Percentiles rank a stretch among this genome's conserved stretches.
Evolutionary conservation across 2,113 vertebrate species (phyloP).

Genomic region (Meleagris gallopavo): DNA sequence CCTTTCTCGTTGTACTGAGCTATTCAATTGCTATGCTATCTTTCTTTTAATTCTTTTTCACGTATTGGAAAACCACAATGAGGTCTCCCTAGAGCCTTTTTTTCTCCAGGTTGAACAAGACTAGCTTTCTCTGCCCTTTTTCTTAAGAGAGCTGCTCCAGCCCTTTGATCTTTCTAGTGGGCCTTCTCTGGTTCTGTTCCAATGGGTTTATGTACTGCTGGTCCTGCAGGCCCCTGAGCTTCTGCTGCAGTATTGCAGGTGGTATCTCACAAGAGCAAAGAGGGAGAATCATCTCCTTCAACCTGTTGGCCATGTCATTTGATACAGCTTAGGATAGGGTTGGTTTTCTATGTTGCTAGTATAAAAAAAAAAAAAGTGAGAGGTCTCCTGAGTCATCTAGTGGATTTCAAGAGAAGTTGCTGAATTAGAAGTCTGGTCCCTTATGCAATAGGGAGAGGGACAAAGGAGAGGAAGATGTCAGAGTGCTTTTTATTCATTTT

Average conservation of each 20-base stretch:
- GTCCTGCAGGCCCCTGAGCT: not conserved
- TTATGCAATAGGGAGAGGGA: not conserved
- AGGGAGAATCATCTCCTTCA: not conserved
- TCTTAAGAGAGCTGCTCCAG: not conserved
- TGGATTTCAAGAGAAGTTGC: not conserved
- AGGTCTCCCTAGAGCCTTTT: not conserved
- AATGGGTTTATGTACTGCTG: not conserved
- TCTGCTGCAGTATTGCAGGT: not conserved
- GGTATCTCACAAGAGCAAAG: not conserved
- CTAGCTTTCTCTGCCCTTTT: not conserved
- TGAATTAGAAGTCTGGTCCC: not conserved
- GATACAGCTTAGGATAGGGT: not conserved
- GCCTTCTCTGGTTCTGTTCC: not conserved
- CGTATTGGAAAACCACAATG: not conserved
- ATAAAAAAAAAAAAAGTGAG: not conserved
- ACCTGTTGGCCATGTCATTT: not conserved
- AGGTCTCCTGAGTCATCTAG: not conserved
- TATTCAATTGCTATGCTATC: no score
- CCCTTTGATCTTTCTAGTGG: not conserved
- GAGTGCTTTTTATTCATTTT: not conserved
- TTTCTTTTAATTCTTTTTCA: not conserved
- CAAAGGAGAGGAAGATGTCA: not conserved
- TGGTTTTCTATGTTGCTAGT: not conserved
- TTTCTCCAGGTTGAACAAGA: not conserved
- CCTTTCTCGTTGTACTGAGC: no score